Base-by-base conservation (phyloP, 2,797 vertebrate species). In the Enteromius trimaculatus region DNA sequence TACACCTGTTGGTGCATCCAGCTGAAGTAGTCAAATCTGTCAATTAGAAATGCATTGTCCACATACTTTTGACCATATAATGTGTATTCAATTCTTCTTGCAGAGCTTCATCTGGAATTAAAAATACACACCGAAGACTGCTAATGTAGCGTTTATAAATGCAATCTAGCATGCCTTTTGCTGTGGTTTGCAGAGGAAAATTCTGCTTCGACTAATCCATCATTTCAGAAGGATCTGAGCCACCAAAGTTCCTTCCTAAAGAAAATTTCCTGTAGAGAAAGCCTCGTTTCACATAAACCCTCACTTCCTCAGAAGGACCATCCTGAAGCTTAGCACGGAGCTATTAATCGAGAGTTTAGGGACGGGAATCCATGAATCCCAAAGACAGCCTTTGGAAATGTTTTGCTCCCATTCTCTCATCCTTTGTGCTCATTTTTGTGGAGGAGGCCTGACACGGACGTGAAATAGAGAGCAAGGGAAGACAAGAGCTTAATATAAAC, bases 241-340 rank as follows among this genome's bases (percentile, higher is more conserved):
- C 71, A 70, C 70, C 77, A 21, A 79, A 49, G 78, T 82, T 81
- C 74, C 26, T 55, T 49, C 80, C 65, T 84, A 86, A 81, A 84
- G 60, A 87, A 39, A 37, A 81, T 80, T 68, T 81, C 79, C 82
- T 77, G 62, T 76, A 37, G 29, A 26, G 51, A 85, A 81, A 83
- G 64, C 39, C 77, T 66, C 21, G 55, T 60, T 10, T 51, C 21
- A 71, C 66, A 68, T 83, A 85, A 85, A 76, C 51, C 47, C 55
- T 79, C 39, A 80, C 81, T 86, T 84, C 76, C 75, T 77, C 69
- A 77, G 34, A 65, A 80, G 62, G 21, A 84, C 55, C 80, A 65
- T 83, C 78, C 55, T 8, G 42, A 62, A 83, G 74, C 82, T 68
- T 29, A 34, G 64, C 81, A 88, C 84, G 69, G 21, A 80, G 80